A percentile compares a stretch with the other conserved stretches of the same genome.
Evolutionary conservation across 2,888 invertebrate species (phyloP).

Genomic region (Oxystoma pomonae): DNA sequence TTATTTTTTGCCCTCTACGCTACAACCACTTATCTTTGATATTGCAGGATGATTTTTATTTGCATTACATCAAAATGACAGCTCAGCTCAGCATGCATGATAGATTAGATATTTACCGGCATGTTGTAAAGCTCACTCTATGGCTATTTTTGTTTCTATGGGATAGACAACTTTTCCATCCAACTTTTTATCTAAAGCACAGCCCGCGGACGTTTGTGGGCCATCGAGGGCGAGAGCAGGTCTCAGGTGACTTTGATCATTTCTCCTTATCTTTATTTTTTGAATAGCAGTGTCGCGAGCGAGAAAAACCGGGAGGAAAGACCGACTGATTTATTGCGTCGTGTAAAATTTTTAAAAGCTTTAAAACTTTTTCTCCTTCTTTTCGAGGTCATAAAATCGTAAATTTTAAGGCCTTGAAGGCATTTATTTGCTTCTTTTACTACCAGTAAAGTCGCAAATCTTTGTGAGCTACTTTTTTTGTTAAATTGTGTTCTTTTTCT

Average conservation of each 20-base stretch:
- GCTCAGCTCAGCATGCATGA: no score
- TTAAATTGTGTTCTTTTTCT: no score
- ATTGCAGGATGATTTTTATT: no score
- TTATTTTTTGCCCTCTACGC: no score
- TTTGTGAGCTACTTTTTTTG: no score
- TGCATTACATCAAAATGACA: no score
- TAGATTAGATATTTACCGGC: no score
- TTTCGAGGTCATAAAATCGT: not conserved
- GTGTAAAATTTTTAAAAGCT: constrained; percentile 2
- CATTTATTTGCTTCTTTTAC: not conserved
- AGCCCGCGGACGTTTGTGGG: constrained; percentile 3
- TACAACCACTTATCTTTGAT: no score
- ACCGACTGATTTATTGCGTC: not conserved
- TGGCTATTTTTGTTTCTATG: no score
- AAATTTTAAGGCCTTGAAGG: constrained; percentile 1
- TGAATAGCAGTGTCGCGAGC: constrained; percentile 8
- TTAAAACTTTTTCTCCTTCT: not conserved
- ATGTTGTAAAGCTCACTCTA: no score
- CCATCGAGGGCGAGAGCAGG: not conserved
- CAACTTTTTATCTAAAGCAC: constrained; percentile 15
- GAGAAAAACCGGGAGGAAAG: constrained; percentile 2
- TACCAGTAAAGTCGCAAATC: not conserved
- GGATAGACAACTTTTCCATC: not conserved
- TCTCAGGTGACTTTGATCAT: constrained; percentile 8
- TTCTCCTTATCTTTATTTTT: constrained; percentile 24